Evolutionary conservation across 2,888 invertebrate species (phyloP).

Genomic region (Desoria tigrina): DNA sequence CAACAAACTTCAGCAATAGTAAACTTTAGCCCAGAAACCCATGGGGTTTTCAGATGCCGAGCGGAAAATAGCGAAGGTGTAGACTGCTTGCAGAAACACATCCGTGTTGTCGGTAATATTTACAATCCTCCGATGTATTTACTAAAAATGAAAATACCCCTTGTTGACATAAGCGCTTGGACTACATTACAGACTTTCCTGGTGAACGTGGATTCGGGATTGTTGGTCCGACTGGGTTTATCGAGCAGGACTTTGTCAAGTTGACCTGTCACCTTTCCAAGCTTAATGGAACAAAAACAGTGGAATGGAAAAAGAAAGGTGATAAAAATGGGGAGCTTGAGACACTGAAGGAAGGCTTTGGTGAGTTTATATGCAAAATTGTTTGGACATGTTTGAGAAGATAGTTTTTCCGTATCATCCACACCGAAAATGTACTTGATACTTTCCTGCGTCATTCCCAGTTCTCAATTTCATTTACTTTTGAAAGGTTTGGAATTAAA

Average conservation of each 20-base stretch:
- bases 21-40: constrained; percentile 44
- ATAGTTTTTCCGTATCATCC: no score
- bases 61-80: constrained; percentile 57
- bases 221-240: constrained; percentile 55
- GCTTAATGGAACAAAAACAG: constrained; percentile 59
- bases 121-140: not conserved
- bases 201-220: constrained; percentile 60
- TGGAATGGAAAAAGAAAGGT: constrained; percentile 2
- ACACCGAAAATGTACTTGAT: no score
- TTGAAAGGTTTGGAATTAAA: no score
- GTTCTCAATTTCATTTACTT: no score
- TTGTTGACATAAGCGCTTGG: not conserved
- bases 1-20: constrained; percentile 23
- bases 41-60: constrained; percentile 56
- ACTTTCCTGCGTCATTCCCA: no score
- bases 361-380: not conserved
- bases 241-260: constrained; percentile 62
- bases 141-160: no score
- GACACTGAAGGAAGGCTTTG: not conserved
- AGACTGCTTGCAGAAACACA: constrained; percentile 48
- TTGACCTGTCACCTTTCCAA: constrained; percentile 65
- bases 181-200: constrained; percentile 52
- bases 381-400: not conserved
- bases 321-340: not conserved
- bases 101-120: constrained; percentile 35